Evolutionary conservation across 2,888 invertebrate species (phyloP), one percentile per base, ranked within the genome.

Genomic region (Torymus auratus): DNA sequence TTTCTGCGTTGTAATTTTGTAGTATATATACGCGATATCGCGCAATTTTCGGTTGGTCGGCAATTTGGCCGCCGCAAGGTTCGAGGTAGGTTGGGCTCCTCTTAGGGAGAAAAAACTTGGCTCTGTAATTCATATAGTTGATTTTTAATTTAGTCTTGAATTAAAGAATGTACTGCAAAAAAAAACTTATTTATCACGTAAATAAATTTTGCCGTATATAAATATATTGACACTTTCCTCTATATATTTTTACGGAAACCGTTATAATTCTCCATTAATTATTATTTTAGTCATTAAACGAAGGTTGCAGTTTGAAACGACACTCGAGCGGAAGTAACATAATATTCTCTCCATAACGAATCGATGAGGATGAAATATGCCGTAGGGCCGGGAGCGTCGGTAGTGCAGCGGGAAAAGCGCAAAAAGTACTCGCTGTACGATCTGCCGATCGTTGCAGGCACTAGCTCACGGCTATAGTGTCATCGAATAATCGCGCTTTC

Each of bases 401-500:
- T 41, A 41, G 41, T 41, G 7, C 41, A 41, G 3, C n/a, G 23
- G 20, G 11, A 65, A 73, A 75, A 53, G 62, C 67, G 61, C 52
- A 61, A 61, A 75, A 68, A 75, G 75, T 68, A 20, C 41, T 14
- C 17, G 15, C 4, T 12, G 41, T 41, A 41, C 41, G 7, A 10
- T 12, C 15, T 13, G 17, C 20, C 14, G 62, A n/a, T 17, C 15
- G 3, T 50, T 52, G 28, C 11, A 12, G 0, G 62, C 50, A 20
- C 20, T 14, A 69, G 23, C 58, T 53, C 55, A 20, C 55, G 62
- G 68, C 15, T 55, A 41, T 41, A 65, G 60, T 52, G 64, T 77
- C 77, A 77, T 77, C 77, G 70, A 71, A 60, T 71, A 71, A 78
- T 78, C 78, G 62, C 56, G 70, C 61, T 62, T 68, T 53, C 69